These are phyloP conservation scores for Drosophila trapezifrons DNA, from an alignment of 1,140 invertebrate genomes.

Conservation along the genomic window DNA sequence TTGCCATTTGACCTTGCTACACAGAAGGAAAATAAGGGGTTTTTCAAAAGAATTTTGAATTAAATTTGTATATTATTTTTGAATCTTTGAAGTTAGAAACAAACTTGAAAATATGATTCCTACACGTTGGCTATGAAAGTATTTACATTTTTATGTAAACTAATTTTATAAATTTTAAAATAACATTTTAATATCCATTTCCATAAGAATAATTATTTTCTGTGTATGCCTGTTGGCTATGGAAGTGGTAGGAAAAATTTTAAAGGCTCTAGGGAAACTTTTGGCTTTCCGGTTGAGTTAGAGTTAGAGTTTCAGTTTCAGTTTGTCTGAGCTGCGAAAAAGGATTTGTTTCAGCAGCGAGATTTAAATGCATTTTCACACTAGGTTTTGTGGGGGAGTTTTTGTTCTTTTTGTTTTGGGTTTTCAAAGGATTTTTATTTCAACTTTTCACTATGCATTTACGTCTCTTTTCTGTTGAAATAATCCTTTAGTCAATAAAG, in stretches of 20 bases:
- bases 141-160: too few species aligned
- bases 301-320: slow-evolving; percentile 14
- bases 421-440: neutral
- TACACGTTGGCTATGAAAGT: neutral
- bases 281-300: slow-evolving; percentile 25
- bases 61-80: neutral
- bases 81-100: too few species aligned
- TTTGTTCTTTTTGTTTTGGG: neutral
- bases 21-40: neutral
- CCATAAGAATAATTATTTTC: neutral
- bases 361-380: slow-evolving; percentile 24
- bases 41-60: too few species aligned
- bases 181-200: too few species aligned
- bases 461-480: neutral
- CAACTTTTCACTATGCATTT: slow-evolving; percentile 6
- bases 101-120: neutral
- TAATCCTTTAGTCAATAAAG: neutral
- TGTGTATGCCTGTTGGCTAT: neutral
- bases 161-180: too few species aligned
- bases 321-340: slow-evolving; percentile 25
- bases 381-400: slow-evolving; percentile 1
- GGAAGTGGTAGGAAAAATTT: slow-evolving; percentile 4
- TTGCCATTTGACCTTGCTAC: slow-evolving; percentile 43
- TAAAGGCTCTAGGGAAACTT: slow-evolving; percentile 34
- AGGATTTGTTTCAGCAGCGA: slow-evolving; percentile 12